Evolutionary conservation across 2,113 vertebrate genomes (phyloP).

Genomic region (Petroica traversi): DNA sequence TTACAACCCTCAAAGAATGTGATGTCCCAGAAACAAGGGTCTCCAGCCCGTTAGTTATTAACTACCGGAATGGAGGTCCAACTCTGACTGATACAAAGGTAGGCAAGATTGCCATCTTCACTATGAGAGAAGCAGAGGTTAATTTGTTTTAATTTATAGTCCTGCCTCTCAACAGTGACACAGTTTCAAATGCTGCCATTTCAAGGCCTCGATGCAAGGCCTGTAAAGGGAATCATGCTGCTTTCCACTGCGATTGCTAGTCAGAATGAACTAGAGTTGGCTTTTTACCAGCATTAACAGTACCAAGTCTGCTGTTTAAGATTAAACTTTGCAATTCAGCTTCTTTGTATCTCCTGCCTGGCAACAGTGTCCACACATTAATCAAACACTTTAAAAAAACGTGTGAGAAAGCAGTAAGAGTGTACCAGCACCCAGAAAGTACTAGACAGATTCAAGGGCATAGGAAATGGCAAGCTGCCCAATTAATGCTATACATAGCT

Average conservation of each 20-base stretch:
- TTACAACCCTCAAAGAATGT: rapidly evolving
- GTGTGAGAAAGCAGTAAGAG: rapidly evolving
- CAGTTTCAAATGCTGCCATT: background rate
- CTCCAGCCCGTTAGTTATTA: rapidly evolving
- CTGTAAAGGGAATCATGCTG: background rate
- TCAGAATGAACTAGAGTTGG: background rate
- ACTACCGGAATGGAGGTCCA: background rate
- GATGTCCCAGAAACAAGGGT: background rate
- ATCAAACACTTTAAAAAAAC: background rate
- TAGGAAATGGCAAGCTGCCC: background rate
- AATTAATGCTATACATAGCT: background rate
- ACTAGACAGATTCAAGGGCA: background rate
- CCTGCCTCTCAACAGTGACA: background rate
- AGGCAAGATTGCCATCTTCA: rapidly evolving
- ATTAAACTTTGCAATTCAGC: background rate
- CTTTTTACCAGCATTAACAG: background rate
- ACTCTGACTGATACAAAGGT: background rate
- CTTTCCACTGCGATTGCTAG: background rate
- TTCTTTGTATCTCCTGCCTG: background rate
- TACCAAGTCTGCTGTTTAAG: rapidly evolving
- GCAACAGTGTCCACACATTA: background rate
- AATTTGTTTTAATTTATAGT: background rate
- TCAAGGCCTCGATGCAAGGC: background rate
- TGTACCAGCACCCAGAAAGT: background rate
- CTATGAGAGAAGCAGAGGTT: background rate